Evolutionary conservation across 2,797 vertebrate genomes (phyloP).

Genomic region (Molossus alvarezi): DNA sequence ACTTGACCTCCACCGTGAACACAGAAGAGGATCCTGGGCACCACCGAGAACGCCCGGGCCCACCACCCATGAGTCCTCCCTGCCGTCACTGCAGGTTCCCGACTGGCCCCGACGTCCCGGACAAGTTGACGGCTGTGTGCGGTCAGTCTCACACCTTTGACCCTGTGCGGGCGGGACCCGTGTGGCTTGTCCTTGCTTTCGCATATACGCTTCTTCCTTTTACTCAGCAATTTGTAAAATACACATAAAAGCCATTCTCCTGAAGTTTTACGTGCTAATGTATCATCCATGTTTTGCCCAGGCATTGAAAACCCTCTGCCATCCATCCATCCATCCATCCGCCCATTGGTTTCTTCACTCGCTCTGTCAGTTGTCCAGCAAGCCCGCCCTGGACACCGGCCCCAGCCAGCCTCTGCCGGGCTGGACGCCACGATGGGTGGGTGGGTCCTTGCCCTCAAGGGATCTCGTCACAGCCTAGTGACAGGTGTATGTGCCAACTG

Average conservation of each 20-base stretch:
- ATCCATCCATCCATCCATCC: fast-evolving
- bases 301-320: background rate
- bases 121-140: fast-evolving
- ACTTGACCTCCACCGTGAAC: too few relatives aligned
- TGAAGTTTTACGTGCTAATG: background rate
- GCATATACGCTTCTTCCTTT: background rate
- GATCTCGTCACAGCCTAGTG: background rate
- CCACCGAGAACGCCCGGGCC: fast-evolving
- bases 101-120: fast-evolving
- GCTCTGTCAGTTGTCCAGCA: fast-evolving
- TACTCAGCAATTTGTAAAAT: background rate
- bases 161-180: fast-evolving
- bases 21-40: background rate
- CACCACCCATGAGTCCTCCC: too few relatives aligned
- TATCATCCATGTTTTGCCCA: background rate
- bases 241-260: background rate
- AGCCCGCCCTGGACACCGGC: background rate
- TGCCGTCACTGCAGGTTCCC: fast-evolving
- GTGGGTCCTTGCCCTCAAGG: fast-evolving
- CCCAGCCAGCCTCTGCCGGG: background rate
- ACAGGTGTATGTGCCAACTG: fast-evolving
- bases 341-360: fast-evolving
- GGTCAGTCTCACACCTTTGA: fast-evolving
- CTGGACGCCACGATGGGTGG: fast-evolving
- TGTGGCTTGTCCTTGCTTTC: background rate